Evolutionary conservation across 2,888 invertebrate species (phyloP), one percentile per base, ranked within the genome.

Genomic region (Tubulanus polymorphus): DNA sequence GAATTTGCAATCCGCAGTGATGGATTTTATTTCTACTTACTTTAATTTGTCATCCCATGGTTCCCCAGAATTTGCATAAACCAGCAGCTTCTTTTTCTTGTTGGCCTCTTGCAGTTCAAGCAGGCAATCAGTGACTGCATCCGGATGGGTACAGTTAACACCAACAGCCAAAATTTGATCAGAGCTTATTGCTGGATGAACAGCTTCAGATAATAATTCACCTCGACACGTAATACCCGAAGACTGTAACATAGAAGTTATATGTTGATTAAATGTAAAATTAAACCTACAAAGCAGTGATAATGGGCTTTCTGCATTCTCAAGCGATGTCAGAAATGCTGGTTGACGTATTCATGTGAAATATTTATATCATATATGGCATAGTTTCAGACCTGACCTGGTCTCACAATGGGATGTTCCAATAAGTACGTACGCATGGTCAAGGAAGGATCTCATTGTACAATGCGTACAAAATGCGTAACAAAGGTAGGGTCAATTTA

Each of bases 41-140:
- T 67, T 61, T 50, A 52, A 46, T 47, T 63, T 54, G 71, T 84
- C 83, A 53, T 86, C 85, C 82, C 89, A 91, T 72, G 83, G 85
- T 79, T 91, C 91, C 51, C 94, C 94, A 69, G 91, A 92, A 78
- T 95, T 95, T 2, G 95, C 93, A 80, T 95, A 95, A 27, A 89
- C 91, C 55, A 95, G 86, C 54, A 93, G 81, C 8, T 67, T 64
- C 85, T 62, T 86, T 75, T 45, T 81, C 80, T 63, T 51, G 15
- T 61, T 37, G n/a, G 70, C 46, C 2, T 56, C 37, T 28, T 65
- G 55, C n/a, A 77, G 61, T 48, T 67, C 61, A 41, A 81, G 78
- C 45, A 90, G 79, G 48, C 91, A 78, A 0, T 84, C 74, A 18
- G 84, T 82, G 5, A 90, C 85, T 67, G 84, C 81, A 62, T 81